These are phyloP conservation scores for Orgyia antiqua DNA, from an alignment of 2,888 invertebrate species.

Conservation along the genomic window DNA sequence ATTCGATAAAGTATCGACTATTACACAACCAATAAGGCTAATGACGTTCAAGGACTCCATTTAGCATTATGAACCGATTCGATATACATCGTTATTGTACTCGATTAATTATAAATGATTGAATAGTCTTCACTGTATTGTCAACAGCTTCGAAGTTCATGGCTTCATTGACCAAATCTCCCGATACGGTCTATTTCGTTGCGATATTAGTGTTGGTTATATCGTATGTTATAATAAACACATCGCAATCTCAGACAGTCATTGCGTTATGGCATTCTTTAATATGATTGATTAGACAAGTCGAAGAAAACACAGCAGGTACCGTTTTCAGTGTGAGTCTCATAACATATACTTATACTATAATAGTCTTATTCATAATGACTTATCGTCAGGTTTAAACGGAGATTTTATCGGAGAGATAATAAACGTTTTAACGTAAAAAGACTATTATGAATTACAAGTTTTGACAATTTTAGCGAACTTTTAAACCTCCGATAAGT, in stretches of 20 bases:
- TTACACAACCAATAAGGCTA: conserved; percentile 53
- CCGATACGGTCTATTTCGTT: conserved; percentile 44
- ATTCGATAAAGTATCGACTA: conserved; percentile 52
- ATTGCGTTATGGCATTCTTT: conserved; percentile 36
- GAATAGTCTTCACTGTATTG: conserved; percentile 46
- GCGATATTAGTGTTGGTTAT: conserved; percentile 41
- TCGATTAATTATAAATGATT: conserved; percentile 50
- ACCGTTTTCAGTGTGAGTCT: too few relatives aligned
- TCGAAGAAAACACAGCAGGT: too few relatives aligned
- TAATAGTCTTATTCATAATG: too few relatives aligned
- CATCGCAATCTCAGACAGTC: conserved; percentile 49
- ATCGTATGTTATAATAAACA: conserved; percentile 47
- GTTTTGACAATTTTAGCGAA: too few relatives aligned
- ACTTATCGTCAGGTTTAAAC: too few relatives aligned
- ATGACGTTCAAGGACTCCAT: conserved; percentile 62
- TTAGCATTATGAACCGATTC: conserved; percentile 44
- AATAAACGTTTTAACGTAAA: too few relatives aligned
- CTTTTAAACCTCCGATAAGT: too few relatives aligned
- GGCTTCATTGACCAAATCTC: conserved; percentile 39
- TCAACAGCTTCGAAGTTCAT: conserved; percentile 43
- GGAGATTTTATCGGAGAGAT: too few relatives aligned
- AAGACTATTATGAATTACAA: too few relatives aligned
- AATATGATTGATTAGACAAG: conserved; percentile 44
- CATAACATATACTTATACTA: too few relatives aligned
- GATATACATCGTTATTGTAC: conserved; percentile 38